Evolutionary conservation across 2,113 vertebrate genomes (phyloP), one percentile per base, ranked within the genome.

Genomic region (Opisthocomus hoazin): DNA sequence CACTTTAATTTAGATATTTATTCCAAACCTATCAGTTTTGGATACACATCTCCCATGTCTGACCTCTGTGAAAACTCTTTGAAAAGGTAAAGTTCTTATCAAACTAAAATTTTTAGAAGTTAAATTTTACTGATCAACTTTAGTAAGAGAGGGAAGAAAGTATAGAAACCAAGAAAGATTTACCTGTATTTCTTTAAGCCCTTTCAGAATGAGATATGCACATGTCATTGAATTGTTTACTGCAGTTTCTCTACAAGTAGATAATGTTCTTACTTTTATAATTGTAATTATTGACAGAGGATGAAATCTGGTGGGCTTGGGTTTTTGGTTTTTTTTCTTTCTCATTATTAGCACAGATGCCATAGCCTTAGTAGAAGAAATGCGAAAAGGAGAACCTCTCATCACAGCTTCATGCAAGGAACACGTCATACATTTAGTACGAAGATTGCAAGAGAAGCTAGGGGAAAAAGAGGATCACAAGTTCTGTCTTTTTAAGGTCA

Each of bases 401-500:
- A 98, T 99, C 97, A 99, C 99, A 27, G 97, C 97, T 43, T 98
- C 98, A 2, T 95, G 97, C 24, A 95, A 96, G 34, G 98, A 99
- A 21, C 98, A 99, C 15, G 93, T 99, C 23, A 97, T 98, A 94
- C 94, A 98, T 27, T 96, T 99, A 89, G 96, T 99, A n/a, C 87
- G 92, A 84, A 97, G 98, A 73, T 93, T 99, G 48, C 99, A 99
- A 96, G 98, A 99, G 76, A 99, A 99, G 78, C 98, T 99, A 7
- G 77, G 68, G 15, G 98, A 99, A 93, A 96, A 98, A 93, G 97
- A 98, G 54, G 96, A 98, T 70, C 98, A 98, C 94, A 98, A 94
- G 30, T 99, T 99, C 96, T 98, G 97, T 54, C 98, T 99, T 86
- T 99, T 98, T 92, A 99, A 99, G 99, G 99, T 99, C 88, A 97